Percentiles rank a stretch among this genome's conserved stretches.
Evolutionary conservation across 2,797 vertebrate species (phyloP).

Genomic region (Pseudomugil gertrudae): DNA sequence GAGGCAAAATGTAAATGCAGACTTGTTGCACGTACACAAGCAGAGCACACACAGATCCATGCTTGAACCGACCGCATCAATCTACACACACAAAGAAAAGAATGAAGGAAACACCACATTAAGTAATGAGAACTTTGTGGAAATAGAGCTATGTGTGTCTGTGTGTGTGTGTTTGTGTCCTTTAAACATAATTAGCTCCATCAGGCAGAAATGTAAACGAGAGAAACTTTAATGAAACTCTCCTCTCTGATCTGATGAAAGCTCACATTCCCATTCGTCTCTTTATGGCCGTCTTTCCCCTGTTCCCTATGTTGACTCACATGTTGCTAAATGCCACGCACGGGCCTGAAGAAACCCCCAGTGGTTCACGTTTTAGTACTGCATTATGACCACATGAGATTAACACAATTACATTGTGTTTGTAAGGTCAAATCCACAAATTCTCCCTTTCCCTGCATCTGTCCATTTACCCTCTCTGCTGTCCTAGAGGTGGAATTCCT

Average conservation of each 20-base stretch:
- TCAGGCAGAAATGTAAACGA: conserved; percentile 76
- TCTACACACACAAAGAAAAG: conserved; percentile 17
- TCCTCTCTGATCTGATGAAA: conserved; percentile 72
- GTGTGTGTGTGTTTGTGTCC: conserved; percentile 31
- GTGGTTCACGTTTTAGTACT: conserved; percentile 43
- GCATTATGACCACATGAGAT: conserved; percentile 56
- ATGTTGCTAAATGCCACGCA: conserved; percentile 60
- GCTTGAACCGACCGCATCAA: conserved; percentile 27
- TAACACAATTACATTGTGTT: conserved; percentile 51
- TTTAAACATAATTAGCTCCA: conserved; percentile 74
- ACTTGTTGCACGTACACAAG: conserved; percentile 39
- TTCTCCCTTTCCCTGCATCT: conserved; percentile 9
- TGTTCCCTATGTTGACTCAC: conserved; percentile 42
- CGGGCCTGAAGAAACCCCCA: conserved; percentile 51
- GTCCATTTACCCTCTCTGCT: conserved; percentile 35
- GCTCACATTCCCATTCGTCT: conserved; percentile 66
- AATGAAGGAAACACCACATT: conserved; percentile 42
- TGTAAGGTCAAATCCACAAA: conserved; percentile 38
- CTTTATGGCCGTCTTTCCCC: conserved; percentile 35
- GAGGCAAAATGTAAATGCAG: conserved; percentile 42
- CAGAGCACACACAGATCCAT: conserved; percentile 22
- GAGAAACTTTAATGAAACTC: conserved; percentile 76
- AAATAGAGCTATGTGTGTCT: conserved; percentile 43
- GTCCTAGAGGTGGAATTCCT: conserved; percentile 51
- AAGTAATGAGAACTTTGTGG: conserved; percentile 66